Base-by-base conservation (phyloP, 2,888 invertebrate species). In the Drosophila anomelani region DNA sequence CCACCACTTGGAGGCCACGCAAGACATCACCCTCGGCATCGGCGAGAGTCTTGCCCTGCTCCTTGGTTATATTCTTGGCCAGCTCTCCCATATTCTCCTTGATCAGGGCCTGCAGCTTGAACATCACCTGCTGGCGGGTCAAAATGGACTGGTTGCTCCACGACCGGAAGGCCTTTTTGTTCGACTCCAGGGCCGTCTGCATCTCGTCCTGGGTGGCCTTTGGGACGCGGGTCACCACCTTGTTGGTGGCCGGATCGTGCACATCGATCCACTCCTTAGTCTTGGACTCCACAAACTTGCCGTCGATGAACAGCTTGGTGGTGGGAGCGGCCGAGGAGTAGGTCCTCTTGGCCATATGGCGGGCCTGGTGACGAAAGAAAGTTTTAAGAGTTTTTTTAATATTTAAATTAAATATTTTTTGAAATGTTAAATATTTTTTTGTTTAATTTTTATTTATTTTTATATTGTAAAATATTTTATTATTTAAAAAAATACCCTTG, bases 1-100 rank as follows among this genome's bases (percentile, higher is more conserved):
- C 99, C 54, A 99, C 99, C 44, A 98, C 97, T 95, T 99, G 99
- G 71, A 99, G 94, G 72, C 99, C 99, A 91, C 99, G 95, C 70
- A 98, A 94, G 4, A 99, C 99, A 93, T 99, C 99, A 43, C 99
- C 99, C 92, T 99, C 98, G 0, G 99, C 99, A 93, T 99, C 99
- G 13, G 96, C 95, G 76, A 98, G 93, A 0, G 99, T 99, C 92
- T 99, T 99, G 62, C 99, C 99, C 93, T 99, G 99, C 92, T 99
- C 99, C 81, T 94, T 93, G 3, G 99, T 99, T 74, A 99, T 97
- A 92, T 96, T 97, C 77, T 96, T 95, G 0, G 99, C 98, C 79
- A 99, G 92, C 91, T 96, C 96, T 93, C 96, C 95, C 94, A 98
- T 96, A 91, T 99, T 98, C 56, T 96, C 95, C 91, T 97, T 95